phyloP scores from a whole-genome alignment of 2,113 vertebrate genomes.

The Sporophila hypoxantha region DNA sequence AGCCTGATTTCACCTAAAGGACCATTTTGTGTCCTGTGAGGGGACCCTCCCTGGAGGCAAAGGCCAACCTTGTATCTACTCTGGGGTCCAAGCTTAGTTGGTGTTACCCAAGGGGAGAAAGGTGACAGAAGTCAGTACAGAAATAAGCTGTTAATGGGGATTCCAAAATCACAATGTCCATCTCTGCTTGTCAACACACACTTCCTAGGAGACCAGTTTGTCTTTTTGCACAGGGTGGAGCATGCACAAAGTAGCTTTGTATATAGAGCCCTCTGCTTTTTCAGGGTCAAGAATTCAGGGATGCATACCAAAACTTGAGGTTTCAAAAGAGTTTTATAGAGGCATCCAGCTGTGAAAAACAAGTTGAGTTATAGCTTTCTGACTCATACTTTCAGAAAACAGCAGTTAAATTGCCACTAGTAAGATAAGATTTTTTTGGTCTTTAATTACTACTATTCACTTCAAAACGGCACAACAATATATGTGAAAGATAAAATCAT shows the following conservation, averaged over 20 bases:
- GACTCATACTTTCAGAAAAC: neutral
- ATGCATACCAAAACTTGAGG: neutral
- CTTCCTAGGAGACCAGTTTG: neutral
- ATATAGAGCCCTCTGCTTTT: neutral
- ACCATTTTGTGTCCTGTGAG: neutral
- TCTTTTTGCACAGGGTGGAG: neutral
- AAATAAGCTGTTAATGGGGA: neutral
- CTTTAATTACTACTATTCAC: neutral
- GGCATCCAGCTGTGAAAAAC: neutral
- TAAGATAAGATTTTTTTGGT: neutral
- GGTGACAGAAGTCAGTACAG: neutral
- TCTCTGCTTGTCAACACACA: neutral
- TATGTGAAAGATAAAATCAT: neutral
- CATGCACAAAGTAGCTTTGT: neutral
- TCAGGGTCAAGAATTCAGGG: neutral
- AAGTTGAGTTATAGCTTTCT: neutral
- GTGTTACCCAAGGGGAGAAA: neutral
- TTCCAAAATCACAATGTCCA: neutral
- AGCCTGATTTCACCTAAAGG: neutral
- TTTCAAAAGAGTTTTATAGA: neutral
- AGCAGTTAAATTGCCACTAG: neutral
- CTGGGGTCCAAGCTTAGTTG: neutral
- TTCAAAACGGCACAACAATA: neutral
- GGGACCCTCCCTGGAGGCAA: fast-evolving
- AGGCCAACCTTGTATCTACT: neutral